These are phyloP conservation scores for Telmatherina bonti DNA, from an alignment of 2,797 vertebrate species.

Conservation along the genomic window DNA sequence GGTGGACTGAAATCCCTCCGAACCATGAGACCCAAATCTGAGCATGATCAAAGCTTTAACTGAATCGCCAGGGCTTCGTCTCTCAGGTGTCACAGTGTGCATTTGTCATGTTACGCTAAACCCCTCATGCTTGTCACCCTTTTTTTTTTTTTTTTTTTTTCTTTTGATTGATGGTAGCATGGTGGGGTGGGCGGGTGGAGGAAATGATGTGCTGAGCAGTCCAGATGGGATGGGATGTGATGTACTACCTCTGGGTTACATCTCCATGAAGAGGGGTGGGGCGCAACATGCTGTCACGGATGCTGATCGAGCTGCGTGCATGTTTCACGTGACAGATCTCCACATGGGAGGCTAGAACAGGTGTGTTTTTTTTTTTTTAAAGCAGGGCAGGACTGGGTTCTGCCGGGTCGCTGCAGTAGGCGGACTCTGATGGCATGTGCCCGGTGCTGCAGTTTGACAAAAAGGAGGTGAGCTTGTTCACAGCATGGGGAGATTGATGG, in stretches of 20 bases:
- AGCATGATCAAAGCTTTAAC: constrained; percentile 46
- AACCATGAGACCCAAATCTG: constrained; percentile 22
- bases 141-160: constrained; percentile 45
- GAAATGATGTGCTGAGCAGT: constrained; percentile 40
- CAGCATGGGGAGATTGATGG: constrained; percentile 43
- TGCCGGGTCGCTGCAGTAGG: constrained; percentile 53
- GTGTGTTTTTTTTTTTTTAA: constrained; percentile 35
- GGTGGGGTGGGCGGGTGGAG: background rate
- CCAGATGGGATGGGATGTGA: constrained; percentile 75
- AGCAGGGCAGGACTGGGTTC: constrained; percentile 24
- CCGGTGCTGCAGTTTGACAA: constrained; percentile 12
- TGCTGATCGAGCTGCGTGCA: constrained; percentile 40
- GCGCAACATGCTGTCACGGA: constrained; percentile 34
- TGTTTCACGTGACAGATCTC: constrained; percentile 6
- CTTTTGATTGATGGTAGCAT: constrained; percentile 47
- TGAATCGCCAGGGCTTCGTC: constrained; percentile 42
- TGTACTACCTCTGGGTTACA: constrained; percentile 57
- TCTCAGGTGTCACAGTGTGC: constrained; percentile 35
- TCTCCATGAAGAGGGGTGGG: constrained; percentile 54
- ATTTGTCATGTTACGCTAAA: constrained; percentile 43
- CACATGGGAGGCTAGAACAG: constrained; percentile 29
- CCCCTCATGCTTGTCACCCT: constrained; percentile 24
- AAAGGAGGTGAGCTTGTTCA: constrained; percentile 18
- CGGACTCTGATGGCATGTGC: background rate
- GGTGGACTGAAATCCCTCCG: constrained; percentile 11